Base-by-base conservation (phyloP, 2,113 vertebrate species). In the Thermophis baileyi region DNA sequence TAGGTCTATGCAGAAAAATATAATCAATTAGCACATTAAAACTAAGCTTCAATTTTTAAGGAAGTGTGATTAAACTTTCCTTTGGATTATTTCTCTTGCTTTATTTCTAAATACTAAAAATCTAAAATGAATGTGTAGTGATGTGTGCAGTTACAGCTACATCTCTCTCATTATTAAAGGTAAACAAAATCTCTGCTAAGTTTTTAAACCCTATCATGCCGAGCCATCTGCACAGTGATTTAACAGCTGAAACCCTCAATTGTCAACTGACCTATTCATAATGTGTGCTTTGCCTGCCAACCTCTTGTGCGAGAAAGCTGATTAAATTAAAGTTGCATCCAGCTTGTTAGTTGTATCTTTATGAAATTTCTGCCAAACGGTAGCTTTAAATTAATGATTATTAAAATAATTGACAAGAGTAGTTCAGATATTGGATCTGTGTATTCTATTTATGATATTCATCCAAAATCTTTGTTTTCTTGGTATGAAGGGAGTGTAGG, bases 221-320 rank as follows among this genome's bases (percentile, higher is more conserved):
- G 14, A 93, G 81, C 89, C 92, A 93, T 90, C 89, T 93, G 74
- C n/a, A 87, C 90, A 90, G 46, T 93, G 88, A 90, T 93, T 60
- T 89, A 50, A 89, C 92, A 90, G 74, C 53, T 47, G 49, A 54
- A 90, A 93, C 89, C 54, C 53, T 90, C 60, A 81, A 87, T 93
- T 90, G 63, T 90, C 88, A 87, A 87, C 11, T 87, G 88, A 63
- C 54, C 88, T 93, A 55, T 93, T 90, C 74, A 24, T 90, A 93
- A 93, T 46, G 53, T 87, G 54, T 30, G 14, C n/a, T 51, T 90
- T 90, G 74, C 74, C 89, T 90, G 53, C 88, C 88, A 90, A 81
- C 46, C 89, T 89, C n/a, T 93, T 86, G 40, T 90, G 81, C 87
- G 30, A 25, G 57, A 35, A 93, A 87, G 51, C 54, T 60, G 74